These are phyloP conservation scores for Pongo pygmaeus DNA, from an alignment of 2,113 vertebrate species.

Conservation along the genomic window DNA sequence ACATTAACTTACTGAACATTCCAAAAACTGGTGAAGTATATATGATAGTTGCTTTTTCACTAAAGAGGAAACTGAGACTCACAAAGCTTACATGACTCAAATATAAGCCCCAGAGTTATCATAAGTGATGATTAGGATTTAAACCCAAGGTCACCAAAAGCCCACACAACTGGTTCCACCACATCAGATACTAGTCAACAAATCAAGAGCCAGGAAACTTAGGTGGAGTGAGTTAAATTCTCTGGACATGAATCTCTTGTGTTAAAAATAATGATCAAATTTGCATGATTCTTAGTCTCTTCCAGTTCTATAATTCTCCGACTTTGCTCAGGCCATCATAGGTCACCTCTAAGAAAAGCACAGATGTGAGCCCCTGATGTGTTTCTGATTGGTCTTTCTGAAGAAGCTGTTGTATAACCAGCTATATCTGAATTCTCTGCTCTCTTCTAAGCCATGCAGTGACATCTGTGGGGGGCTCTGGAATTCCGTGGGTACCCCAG, in stretches of 20 bases:
- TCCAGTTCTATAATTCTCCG: neutral
- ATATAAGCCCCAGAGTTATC: neutral
- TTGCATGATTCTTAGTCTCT: neutral
- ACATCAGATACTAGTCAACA: neutral
- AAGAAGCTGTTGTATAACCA: neutral
- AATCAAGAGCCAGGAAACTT: neutral
- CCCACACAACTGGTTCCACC: neutral
- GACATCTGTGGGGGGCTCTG: neutral
- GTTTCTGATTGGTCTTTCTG: neutral
- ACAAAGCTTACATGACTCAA: neutral
- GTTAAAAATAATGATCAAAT: neutral
- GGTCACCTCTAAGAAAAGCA: neutral
- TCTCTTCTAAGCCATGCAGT: neutral
- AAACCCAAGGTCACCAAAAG: neutral
- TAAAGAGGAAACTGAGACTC: neutral
- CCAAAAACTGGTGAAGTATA: neutral
- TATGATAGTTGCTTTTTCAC: neutral
- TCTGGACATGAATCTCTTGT: neutral
- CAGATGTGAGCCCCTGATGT: fast-evolving
- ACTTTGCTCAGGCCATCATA: neutral
- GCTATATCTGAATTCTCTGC: neutral
- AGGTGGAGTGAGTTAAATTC: neutral
- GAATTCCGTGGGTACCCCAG: neutral
- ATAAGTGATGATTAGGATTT: neutral
- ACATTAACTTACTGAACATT: neutral